Conservation (phyloP, 2,888 invertebrate genomes). For the Euspilapteryx auroguttella region DNA sequence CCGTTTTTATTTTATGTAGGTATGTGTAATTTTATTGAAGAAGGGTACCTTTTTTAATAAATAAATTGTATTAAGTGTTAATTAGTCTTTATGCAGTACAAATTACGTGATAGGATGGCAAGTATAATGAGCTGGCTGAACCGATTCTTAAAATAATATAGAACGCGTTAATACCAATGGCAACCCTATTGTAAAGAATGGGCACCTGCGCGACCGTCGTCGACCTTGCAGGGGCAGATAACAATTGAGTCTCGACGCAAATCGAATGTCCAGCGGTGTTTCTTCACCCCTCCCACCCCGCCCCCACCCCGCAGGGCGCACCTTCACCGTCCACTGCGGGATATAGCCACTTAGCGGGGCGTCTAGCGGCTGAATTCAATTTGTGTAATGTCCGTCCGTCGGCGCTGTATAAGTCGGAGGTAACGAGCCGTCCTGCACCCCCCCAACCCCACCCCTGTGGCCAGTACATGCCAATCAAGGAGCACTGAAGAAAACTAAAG, state of each 20-base stretch:
- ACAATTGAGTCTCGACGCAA: constrained; percentile 52
- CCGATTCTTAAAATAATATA: too few species aligned
- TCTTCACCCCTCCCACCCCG: constrained; percentile 15
- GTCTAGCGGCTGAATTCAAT: constrained; percentile 52
- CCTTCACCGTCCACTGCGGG: constrained; percentile 43
- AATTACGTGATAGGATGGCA: too few species aligned
- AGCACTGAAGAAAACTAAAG: constrained; percentile 14
- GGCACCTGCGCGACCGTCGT: constrained; percentile 20
- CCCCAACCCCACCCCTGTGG: constrained; percentile 6
- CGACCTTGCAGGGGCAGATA: constrained; percentile 55
- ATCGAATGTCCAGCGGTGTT: constrained; percentile 58
- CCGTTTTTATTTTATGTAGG: too few species aligned
- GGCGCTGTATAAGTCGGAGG: background rate
- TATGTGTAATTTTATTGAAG: too few species aligned
- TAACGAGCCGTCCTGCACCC: background rate
- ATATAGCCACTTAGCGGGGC: constrained; percentile 55
- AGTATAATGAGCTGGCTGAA: too few species aligned
- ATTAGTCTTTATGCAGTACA: too few species aligned
- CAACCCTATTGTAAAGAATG: constrained; percentile 41
- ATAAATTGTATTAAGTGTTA: too few species aligned
- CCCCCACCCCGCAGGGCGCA: constrained; percentile 6
- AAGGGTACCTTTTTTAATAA: too few species aligned
- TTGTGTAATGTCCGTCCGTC: constrained; percentile 18
- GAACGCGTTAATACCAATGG: too few species aligned
- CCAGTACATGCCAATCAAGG: constrained; percentile 3